phyloP scores from a whole-genome alignment of 2,888 invertebrate genomes.

The Melinopterus prodromus region DNA sequence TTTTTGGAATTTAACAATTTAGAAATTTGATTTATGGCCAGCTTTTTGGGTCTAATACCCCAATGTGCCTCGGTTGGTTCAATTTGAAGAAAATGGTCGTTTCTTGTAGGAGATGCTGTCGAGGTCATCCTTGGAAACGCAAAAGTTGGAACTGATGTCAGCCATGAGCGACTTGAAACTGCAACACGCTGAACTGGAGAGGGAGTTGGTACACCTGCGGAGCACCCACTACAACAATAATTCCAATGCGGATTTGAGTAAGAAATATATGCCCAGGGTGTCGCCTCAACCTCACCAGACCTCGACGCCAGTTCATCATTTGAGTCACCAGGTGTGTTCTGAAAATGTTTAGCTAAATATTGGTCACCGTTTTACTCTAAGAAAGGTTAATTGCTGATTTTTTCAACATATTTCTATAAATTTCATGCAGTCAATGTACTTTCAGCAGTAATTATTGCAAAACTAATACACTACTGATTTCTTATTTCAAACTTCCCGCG shows the following conservation, averaged over 20 bases:
- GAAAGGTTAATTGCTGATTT: neutral
- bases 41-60: no score
- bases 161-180: slow-evolving; percentile 93
- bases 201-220: slow-evolving; percentile 84
- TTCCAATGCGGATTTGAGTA: slow-evolving; percentile 40
- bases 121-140: slow-evolving; percentile 90
- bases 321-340: slow-evolving; percentile 51
- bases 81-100: neutral
- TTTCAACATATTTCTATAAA: neutral
- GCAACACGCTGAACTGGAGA: slow-evolving; percentile 84
- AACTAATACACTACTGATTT: no score
- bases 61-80: neutral
- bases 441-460: no score
- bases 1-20: no score
- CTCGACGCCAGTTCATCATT: slow-evolving; percentile 58
- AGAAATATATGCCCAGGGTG: slow-evolving; percentile 51
- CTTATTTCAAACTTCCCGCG: no score
- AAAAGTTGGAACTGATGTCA: slow-evolving; percentile 92
- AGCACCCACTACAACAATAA: slow-evolving; percentile 57
- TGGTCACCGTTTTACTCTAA: neutral
- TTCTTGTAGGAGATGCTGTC: slow-evolving; percentile 79
- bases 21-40: no score
- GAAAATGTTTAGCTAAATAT: neutral
- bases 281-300: slow-evolving; percentile 59
- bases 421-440: no score